These are phyloP conservation scores for Dascillus cervinus DNA, from an alignment of 2,888 invertebrate species.

Conservation along the genomic window DNA sequence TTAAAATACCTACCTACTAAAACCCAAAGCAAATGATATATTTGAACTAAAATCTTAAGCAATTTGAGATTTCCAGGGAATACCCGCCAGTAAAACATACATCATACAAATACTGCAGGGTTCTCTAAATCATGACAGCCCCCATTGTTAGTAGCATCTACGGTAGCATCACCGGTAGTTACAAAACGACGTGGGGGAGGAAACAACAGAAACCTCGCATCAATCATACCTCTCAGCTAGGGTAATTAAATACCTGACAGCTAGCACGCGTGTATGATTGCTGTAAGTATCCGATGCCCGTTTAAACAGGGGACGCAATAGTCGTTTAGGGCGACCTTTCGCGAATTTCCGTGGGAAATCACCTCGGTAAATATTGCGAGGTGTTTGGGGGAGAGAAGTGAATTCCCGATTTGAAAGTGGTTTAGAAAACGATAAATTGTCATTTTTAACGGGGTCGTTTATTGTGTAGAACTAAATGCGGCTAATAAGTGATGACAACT, in stretches of 20 bases:
- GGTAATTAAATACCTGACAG: slow-evolving; percentile 18
- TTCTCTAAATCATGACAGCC: slow-evolving; percentile 6
- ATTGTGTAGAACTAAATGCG: background rate
- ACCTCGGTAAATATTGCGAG: background rate
- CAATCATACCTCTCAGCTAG: slow-evolving; percentile 17
- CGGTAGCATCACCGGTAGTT: slow-evolving; percentile 13
- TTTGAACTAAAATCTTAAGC: too few species aligned
- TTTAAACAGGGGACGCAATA: too few species aligned
- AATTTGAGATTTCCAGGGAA: slow-evolving; percentile 6
- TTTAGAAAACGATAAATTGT: background rate
- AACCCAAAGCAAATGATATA: too few species aligned
- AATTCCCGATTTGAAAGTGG: background rate
- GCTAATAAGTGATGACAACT: too few species aligned
- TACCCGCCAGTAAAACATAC: slow-evolving; percentile 6
- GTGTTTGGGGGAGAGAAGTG: background rate
- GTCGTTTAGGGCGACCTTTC: slow-evolving; percentile 4
- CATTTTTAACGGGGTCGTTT: background rate
- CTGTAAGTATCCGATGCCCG: slow-evolving; percentile 8
- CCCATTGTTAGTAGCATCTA: slow-evolving; percentile 9
- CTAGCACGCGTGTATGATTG: slow-evolving; percentile 15
- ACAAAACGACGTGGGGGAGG: slow-evolving; percentile 13
- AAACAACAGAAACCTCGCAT: slow-evolving; percentile 12
- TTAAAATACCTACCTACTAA: too few species aligned
- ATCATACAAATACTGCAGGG: slow-evolving; percentile 7
- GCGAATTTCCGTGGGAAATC: slow-evolving; percentile 17